These are phyloP conservation scores for Resseliella maxima DNA, from an alignment of 2,888 invertebrate genomes.

Conservation along the genomic window DNA sequence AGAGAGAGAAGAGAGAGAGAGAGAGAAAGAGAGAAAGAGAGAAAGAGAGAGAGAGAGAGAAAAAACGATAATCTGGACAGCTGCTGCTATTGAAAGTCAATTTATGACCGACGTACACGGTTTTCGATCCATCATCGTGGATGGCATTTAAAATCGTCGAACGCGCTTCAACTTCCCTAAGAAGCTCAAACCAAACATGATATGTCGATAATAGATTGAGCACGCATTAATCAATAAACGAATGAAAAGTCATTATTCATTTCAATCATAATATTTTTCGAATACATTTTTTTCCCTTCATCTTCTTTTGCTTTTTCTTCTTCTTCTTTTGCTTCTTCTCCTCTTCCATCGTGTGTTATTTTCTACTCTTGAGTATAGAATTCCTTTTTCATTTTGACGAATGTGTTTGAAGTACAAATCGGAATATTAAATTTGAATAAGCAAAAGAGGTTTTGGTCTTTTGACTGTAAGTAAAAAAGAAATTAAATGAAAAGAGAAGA, in stretches of 20 bases:
- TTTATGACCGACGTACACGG: neutral
- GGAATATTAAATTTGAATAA: slow-evolving; percentile 38
- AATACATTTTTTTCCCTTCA: neutral
- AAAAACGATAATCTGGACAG: neutral
- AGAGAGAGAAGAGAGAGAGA: too few species aligned
- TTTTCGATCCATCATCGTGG: neutral
- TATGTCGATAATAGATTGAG: slow-evolving; percentile 42
- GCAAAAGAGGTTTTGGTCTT: neutral
- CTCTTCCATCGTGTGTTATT: neutral
- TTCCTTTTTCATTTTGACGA: neutral
- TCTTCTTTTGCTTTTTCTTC: too few species aligned
- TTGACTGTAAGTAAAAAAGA: too few species aligned
- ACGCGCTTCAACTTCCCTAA: neutral
- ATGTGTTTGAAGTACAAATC: slow-evolving; percentile 48
- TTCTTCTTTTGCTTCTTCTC: neutral
- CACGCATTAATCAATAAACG: slow-evolving; percentile 54
- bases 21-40: too few species aligned
- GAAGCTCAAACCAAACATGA: slow-evolving; percentile 29
- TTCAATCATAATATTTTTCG: slow-evolving; percentile 47
- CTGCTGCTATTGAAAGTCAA: slow-evolving; percentile 12
- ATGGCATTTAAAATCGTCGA: neutral
- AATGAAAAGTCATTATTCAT: slow-evolving; percentile 55
- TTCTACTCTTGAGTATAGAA: slow-evolving; percentile 1
- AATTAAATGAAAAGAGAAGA: too few species aligned
- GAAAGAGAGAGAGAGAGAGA: too few species aligned